Conservation (phyloP, 2,797 vertebrate species). For the Crax fasciolata region DNA sequence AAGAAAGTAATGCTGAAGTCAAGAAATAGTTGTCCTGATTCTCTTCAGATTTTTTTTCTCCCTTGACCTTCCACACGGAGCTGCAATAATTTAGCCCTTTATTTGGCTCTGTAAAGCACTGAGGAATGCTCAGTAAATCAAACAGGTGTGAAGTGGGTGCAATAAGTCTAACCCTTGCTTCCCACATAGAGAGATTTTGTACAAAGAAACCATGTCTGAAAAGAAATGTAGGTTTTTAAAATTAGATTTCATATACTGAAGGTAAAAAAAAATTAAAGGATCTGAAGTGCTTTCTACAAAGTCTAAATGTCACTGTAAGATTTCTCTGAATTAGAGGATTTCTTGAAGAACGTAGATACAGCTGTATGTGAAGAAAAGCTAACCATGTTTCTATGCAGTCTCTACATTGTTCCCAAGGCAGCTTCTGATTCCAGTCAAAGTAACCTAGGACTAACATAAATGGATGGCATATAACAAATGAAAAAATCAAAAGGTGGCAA, state of each 20-base stretch:
- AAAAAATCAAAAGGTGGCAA: slow-evolving; percentile 52
- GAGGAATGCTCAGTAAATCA: slow-evolving; percentile 45
- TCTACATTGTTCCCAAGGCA: slow-evolving; percentile 22
- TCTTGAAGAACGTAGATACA: neutral
- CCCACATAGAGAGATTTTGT: neutral
- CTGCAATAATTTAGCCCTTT: slow-evolving; percentile 3
- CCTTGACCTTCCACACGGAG: neutral
- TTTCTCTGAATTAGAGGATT: slow-evolving; percentile 66
- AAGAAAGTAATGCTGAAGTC: neutral
- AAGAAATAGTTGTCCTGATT: neutral
- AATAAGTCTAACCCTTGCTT: slow-evolving; percentile 39
- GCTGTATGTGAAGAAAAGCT: slow-evolving; percentile 4
- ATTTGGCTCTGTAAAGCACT: slow-evolving; percentile 16
- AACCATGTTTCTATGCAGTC: neutral
- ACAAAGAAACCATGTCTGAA: slow-evolving; percentile 29
- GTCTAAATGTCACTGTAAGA: slow-evolving; percentile 23
- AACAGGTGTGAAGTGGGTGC: slow-evolving; percentile 11
- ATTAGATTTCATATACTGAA: slow-evolving; percentile 44
- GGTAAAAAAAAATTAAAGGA: neutral
- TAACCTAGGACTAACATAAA: neutral
- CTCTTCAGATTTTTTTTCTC: neutral
- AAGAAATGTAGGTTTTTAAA: slow-evolving; percentile 46
- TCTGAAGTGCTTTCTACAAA: slow-evolving; percentile 19
- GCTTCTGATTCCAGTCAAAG: slow-evolving; percentile 61
- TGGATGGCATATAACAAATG: slow-evolving; percentile 38